A percentile compares a stretch with the other conserved stretches of the same genome.
Conservation (phyloP, 2,113 vertebrate genomes). For the Pangasianodon hypophthalmus region DNA sequence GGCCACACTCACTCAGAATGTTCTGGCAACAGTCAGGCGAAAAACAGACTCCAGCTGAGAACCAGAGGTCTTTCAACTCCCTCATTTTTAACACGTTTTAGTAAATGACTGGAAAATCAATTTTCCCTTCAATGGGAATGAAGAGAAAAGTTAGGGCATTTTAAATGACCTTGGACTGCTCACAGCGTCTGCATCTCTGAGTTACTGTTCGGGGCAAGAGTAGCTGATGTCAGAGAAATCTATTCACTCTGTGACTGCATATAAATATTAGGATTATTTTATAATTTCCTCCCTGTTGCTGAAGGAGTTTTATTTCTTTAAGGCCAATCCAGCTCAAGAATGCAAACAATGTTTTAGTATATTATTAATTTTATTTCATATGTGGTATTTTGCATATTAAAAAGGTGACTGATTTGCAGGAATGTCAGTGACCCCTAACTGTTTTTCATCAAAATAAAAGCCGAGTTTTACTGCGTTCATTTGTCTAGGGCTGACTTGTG, state of each 20-base stretch:
- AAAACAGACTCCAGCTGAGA: background rate
- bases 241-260: background rate
- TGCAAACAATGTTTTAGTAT: conserved; percentile 11
- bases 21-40: conserved; percentile 64
- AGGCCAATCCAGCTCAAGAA: background rate
- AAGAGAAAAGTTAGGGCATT: background rate
- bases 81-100: background rate
- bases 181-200: background rate
- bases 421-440: conserved; percentile 17
- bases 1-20: conserved; percentile 70
- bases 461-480: conserved; percentile 3
- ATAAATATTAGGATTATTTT: conserved; percentile 32
- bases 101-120: background rate
- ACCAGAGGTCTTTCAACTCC: background rate
- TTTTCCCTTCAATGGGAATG: background rate
- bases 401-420: background rate
- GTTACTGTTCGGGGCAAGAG: background rate
- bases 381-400: conserved; percentile 11
- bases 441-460: conserved; percentile 43
- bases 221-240: conserved; percentile 20
- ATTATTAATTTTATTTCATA: conserved; percentile 32
- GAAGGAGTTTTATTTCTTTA: conserved; percentile 12
- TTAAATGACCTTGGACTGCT: background rate
- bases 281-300: conserved; percentile 18
- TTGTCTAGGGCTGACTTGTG: conserved; percentile 1